phyloP scores from a whole-genome alignment of 2,797 vertebrate genomes.

The Eospalax fontanierii region DNA sequence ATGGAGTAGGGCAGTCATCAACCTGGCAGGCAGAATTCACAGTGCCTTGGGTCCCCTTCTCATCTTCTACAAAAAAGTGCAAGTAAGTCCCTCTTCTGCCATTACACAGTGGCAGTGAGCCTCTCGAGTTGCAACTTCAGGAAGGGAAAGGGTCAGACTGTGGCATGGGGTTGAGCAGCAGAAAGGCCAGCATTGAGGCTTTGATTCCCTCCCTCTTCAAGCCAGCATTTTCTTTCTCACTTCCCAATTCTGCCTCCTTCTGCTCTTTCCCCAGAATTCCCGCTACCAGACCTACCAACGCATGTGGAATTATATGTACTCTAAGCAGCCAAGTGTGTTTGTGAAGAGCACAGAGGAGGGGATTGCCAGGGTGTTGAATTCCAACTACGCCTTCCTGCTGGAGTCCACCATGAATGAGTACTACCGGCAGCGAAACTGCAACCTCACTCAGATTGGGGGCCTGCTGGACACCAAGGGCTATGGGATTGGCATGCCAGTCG shows the following conservation, averaged over 20 bases:
- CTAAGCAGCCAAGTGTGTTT: conserved; percentile 98
- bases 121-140: background rate
- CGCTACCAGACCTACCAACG: conserved; percentile 99
- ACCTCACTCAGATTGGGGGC: conserved; percentile 98
- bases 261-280: conserved; percentile 92
- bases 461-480: conserved; percentile 99
- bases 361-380: conserved; percentile 97
- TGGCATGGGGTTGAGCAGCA: background rate
- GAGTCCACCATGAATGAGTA: conserved; percentile 99
- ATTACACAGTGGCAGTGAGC: background rate
- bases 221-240: background rate
- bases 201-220: background rate
- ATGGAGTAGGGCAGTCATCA: background rate
- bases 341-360: conserved; percentile 99
- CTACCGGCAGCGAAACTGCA: conserved; percentile 98
- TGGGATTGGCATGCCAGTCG: conserved; percentile 99
- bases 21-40: background rate
- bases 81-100: background rate
- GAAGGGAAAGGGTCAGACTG: background rate
- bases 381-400: conserved; percentile 98
- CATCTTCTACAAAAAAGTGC: background rate
- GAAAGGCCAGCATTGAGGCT: background rate
- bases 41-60: background rate
- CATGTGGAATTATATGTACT: conserved; percentile 99
- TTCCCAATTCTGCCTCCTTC: background rate